Conservation (phyloP, 2,113 vertebrate species). For the Emydocephalus ijimae region DNA sequence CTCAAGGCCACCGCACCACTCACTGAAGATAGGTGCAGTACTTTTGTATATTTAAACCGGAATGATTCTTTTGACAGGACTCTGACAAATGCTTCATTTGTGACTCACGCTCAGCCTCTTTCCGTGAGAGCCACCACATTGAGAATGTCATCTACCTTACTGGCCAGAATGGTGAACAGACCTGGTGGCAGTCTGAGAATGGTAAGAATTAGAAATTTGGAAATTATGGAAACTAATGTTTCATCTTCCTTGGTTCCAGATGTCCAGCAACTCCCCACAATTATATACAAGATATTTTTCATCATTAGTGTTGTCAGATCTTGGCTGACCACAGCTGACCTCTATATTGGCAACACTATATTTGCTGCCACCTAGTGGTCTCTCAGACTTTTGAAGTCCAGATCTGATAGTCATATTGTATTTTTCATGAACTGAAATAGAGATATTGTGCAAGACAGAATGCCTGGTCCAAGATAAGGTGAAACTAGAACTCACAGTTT, state of each 20-base stretch:
- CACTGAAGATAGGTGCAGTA: no score
- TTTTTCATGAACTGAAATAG: not conserved
- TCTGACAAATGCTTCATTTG: slow-evolving; percentile 83
- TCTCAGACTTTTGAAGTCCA: not conserved
- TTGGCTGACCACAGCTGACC: not conserved
- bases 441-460: not conserved
- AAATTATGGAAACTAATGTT: not conserved
- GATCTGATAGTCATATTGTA: not conserved
- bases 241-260: not conserved
- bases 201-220: slow-evolving; percentile 54
- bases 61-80: slow-evolving; percentile 62
- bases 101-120: slow-evolving; percentile 67
- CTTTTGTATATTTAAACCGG: not conserved
- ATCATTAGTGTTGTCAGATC: not conserved
- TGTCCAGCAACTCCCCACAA: not conserved
- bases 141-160: slow-evolving; percentile 80
- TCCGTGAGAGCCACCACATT: slow-evolving; percentile 76
- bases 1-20: no score
- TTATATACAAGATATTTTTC: not conserved
- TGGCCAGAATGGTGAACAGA: slow-evolving; percentile 60
- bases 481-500: not conserved
- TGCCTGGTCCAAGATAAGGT: not conserved
- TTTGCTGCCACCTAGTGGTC: not conserved
- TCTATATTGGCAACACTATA: not conserved
- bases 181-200: slow-evolving; percentile 88